phyloP scores from a whole-genome alignment of 1,140 invertebrate species.

The Diorhabda carinulata region DNA sequence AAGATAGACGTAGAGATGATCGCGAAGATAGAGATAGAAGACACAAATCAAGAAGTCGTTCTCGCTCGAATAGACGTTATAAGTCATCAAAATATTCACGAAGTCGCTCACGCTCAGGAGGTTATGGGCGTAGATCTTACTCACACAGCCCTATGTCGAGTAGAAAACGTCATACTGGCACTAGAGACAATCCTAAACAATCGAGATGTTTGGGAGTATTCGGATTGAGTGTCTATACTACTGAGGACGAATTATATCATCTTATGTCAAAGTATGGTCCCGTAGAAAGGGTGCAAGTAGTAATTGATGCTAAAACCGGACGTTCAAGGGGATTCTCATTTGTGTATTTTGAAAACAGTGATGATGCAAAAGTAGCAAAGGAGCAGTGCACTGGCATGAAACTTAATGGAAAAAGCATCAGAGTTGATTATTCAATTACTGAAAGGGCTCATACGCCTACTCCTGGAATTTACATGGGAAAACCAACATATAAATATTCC shows the following conservation, averaged over 20 bases:
- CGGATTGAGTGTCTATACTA: constrained; percentile 88
- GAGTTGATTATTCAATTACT: constrained; percentile 97
- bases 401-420: constrained; percentile 87
- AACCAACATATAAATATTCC: constrained; percentile 61
- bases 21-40: constrained; percentile 29
- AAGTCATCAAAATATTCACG: constrained; percentile 51
- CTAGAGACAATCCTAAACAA: constrained; percentile 77
- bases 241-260: constrained; percentile 88
- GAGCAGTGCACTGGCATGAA: constrained; percentile 91
- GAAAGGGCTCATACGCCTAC: constrained; percentile 95
- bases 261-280: constrained; percentile 91
- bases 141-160: constrained; percentile 58
- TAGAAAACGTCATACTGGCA: constrained; percentile 56
- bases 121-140: constrained; percentile 49
- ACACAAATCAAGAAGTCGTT: constrained; percentile 48
- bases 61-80: constrained; percentile 50
- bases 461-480: constrained; percentile 96
- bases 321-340: constrained; percentile 95
- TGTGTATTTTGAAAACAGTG: constrained; percentile 86
- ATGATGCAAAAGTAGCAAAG: constrained; percentile 91
- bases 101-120: constrained; percentile 53
- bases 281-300: constrained; percentile 90
- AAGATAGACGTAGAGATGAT: constrained; percentile 34
- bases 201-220: constrained; percentile 93
- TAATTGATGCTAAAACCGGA: constrained; percentile 92